Conservation (phyloP, 1,140 invertebrate genomes). For the Eufriesea mexicana region DNA sequence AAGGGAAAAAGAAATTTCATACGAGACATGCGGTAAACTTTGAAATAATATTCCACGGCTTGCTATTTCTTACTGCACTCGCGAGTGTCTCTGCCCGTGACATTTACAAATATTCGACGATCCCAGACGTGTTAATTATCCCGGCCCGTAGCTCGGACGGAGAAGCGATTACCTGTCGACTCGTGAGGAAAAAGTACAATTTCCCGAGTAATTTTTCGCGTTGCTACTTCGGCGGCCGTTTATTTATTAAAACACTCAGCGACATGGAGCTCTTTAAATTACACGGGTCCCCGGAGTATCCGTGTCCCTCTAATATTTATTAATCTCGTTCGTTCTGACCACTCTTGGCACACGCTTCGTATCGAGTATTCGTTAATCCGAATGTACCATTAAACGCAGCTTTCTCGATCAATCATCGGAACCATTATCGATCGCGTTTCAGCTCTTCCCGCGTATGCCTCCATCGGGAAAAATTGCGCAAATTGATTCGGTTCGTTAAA, state of each 20-base stretch:
- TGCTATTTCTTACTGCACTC: too few species aligned
- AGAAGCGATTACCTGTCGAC: slow-evolving; percentile 50
- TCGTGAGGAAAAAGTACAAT: slow-evolving; percentile 54
- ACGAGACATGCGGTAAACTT: neutral
- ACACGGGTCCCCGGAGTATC: slow-evolving; percentile 52
- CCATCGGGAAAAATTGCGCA: neutral
- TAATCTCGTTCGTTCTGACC: slow-evolving; percentile 61
- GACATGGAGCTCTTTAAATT: slow-evolving; percentile 60
- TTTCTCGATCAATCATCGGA: neutral
- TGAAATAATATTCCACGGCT: neutral
- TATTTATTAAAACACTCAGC: slow-evolving; percentile 63
- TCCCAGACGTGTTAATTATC: slow-evolving; percentile 58
- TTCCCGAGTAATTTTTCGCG: slow-evolving; percentile 60
- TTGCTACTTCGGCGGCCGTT: slow-evolving; percentile 20
- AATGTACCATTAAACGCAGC: slow-evolving; percentile 22
- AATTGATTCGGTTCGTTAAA: neutral
- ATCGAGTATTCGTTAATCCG: neutral
- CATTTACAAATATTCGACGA: slow-evolving; percentile 32
- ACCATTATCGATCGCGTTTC: neutral
- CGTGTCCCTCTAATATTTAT: slow-evolving; percentile 63
- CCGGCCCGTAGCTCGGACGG: slow-evolving; percentile 14
- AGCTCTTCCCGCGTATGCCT: neutral
- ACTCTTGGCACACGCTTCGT: slow-evolving; percentile 10
- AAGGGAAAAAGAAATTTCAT: neutral
- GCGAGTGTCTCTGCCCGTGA: neutral